These are phyloP conservation scores for Neomonachus schauinslandi DNA, from an alignment of 2,113 vertebrate species.

Conservation along the genomic window DNA sequence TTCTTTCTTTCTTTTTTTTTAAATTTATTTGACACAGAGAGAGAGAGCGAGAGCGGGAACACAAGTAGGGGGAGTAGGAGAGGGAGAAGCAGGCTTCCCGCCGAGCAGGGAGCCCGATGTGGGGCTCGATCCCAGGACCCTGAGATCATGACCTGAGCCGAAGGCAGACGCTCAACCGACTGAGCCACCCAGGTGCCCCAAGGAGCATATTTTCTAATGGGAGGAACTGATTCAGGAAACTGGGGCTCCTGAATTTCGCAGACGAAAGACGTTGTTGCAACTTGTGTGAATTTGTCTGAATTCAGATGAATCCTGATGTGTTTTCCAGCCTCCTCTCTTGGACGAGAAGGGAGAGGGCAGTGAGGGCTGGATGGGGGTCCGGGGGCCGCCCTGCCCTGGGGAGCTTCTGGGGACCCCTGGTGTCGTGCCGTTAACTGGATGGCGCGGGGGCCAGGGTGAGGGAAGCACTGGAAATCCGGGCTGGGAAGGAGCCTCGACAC, in stretches of 20 bases:
- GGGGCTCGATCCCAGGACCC: no score
- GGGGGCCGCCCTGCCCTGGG: not conserved
- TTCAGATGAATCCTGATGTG: not conserved
- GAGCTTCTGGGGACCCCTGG: not conserved
- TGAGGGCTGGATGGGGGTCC: not conserved
- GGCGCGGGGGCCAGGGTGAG: fast-evolving
- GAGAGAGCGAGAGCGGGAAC: no score
- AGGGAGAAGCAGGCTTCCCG: no score
- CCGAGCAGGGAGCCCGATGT: no score
- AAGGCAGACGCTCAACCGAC: no score
- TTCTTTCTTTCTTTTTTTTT: not conserved
- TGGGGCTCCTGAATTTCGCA: not conserved
- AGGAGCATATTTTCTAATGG: not conserved
- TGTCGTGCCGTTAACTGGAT: not conserved
- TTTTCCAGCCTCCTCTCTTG: not conserved
- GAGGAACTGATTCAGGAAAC: not conserved
- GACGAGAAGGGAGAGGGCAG: not conserved
- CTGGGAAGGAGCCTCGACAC: not conserved
- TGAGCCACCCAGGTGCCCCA: no score
- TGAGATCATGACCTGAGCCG: no score
- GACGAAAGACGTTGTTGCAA: not conserved
- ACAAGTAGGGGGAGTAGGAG: no score
- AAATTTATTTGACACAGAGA: no score
- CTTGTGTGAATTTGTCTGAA: not conserved
- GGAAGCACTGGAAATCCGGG: not conserved